A percentile compares a stretch with the other conserved stretches of the same genome.
Evolutionary conservation across 2,113 vertebrate species (phyloP).

Genomic region (Amazona guildingii): DNA sequence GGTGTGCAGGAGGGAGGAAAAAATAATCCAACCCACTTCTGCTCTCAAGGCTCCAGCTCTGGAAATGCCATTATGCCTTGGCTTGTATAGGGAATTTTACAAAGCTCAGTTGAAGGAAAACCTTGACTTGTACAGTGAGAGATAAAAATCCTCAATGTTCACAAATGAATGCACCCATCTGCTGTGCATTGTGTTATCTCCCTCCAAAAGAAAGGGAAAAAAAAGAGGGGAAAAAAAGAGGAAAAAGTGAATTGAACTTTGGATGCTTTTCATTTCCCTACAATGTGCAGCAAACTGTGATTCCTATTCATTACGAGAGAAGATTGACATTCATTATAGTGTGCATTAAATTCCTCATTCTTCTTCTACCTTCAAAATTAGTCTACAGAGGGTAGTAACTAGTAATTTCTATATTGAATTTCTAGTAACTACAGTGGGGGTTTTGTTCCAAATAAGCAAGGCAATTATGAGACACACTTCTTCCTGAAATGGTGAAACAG

Average conservation of each 20-base stretch:
- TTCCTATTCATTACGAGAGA: slow-evolving; percentile 59
- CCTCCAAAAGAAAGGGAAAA: not conserved
- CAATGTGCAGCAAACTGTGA: slow-evolving; percentile 59
- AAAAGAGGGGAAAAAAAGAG: not conserved
- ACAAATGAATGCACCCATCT: slow-evolving; percentile 28
- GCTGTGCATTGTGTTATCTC: not conserved
- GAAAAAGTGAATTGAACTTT: slow-evolving; percentile 30
- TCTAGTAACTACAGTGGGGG: slow-evolving; percentile 37
- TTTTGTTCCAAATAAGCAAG: slow-evolving; percentile 37
- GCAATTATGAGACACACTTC: slow-evolving; percentile 13
- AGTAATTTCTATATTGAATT: slow-evolving; percentile 45
- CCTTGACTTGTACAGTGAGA: slow-evolving; percentile 11
- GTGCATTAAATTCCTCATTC: slow-evolving; percentile 54
- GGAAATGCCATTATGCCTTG: not conserved
- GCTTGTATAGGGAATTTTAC: not conserved
- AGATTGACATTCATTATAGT: slow-evolving; percentile 63
- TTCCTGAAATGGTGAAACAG: not conserved
- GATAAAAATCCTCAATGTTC: not conserved
- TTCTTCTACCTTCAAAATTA: slow-evolving; percentile 59
- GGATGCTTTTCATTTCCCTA: slow-evolving; percentile 48
- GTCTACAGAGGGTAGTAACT: slow-evolving; percentile 50
- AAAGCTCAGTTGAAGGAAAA: slow-evolving; percentile 27
- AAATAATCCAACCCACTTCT: not conserved
- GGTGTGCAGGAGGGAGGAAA: not conserved
- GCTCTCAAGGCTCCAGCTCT: not conserved